These are phyloP conservation scores for Pituophis catenifer DNA, from an alignment of 2,113 vertebrate species.

Conservation along the genomic window DNA sequence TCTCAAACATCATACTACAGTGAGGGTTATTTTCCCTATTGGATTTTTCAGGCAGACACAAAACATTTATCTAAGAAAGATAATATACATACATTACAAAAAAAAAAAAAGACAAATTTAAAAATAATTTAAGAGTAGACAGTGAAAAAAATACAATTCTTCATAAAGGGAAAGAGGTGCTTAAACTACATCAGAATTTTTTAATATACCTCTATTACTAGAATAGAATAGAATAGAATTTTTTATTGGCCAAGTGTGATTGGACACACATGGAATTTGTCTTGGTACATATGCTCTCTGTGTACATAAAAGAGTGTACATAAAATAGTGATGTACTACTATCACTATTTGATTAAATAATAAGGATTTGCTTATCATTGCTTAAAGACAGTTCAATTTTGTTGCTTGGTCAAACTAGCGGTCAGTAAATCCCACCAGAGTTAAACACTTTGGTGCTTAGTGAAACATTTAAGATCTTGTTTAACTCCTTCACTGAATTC, in stretches of 20 bases:
- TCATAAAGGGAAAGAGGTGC: background rate
- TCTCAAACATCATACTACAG: background rate
- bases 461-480: background rate
- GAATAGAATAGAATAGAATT: no score
- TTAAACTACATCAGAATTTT: background rate
- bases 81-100: background rate
- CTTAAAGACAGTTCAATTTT: background rate
- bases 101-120: no score
- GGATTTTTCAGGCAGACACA: background rate
- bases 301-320: no score
- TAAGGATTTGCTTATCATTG: background rate
- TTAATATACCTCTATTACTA: background rate
- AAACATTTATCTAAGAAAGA: background rate
- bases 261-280: no score
- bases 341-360: background rate
- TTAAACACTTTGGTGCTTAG: background rate
- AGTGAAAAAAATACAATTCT: background rate
- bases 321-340: no score
- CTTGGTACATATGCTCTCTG: no score
- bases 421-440: background rate
- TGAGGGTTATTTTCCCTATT: background rate
- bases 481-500: background rate
- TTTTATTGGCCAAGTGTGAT: no score
- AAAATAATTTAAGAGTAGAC: background rate
- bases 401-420: background rate